phyloP scores from a whole-genome alignment of 2,797 vertebrate species.

The Spea hammondii region DNA sequence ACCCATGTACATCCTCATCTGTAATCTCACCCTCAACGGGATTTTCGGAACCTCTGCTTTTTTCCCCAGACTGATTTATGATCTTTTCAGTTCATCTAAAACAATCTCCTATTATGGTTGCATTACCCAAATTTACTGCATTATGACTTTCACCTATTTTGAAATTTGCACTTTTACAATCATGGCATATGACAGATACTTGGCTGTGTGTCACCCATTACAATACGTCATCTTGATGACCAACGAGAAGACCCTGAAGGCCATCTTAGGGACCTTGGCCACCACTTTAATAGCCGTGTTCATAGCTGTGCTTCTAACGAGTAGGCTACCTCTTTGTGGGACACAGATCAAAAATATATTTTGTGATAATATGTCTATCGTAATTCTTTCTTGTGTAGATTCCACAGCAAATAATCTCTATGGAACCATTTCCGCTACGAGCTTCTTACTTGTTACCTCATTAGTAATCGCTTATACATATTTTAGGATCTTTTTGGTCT shows the following conservation, averaged over 20 bases:
- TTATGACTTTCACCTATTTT: conserved; percentile 8
- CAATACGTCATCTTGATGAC: conserved; percentile 21
- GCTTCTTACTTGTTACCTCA: not conserved
- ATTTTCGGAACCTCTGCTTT: conserved; percentile 32
- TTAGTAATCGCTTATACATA: not conserved
- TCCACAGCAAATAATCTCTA: not conserved
- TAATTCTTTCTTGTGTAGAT: not conserved
- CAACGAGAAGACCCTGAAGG: not conserved
- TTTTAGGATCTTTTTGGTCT: not conserved
- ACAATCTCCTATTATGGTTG: conserved; percentile 17
- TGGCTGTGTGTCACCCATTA: conserved; percentile 28
- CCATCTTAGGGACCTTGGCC: not conserved
- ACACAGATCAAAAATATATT: conserved; percentile 16
- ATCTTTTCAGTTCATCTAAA: not conserved
- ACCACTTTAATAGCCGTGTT: not conserved
- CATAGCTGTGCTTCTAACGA: conserved; percentile 3
- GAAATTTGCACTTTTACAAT: conserved; percentile 24
- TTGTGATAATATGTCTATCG: conserved; percentile 29
- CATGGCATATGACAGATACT: conserved; percentile 34
- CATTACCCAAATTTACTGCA: conserved; percentile 6
- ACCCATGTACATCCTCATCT: conserved; percentile 21
- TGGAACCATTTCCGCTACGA: not conserved
- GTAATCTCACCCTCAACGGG: conserved; percentile 22
- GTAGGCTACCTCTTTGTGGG: conserved; percentile 16
- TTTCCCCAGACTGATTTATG: conserved; percentile 11